Conservation (phyloP, 2,113 vertebrate genomes). For the Rhea americana region DNA sequence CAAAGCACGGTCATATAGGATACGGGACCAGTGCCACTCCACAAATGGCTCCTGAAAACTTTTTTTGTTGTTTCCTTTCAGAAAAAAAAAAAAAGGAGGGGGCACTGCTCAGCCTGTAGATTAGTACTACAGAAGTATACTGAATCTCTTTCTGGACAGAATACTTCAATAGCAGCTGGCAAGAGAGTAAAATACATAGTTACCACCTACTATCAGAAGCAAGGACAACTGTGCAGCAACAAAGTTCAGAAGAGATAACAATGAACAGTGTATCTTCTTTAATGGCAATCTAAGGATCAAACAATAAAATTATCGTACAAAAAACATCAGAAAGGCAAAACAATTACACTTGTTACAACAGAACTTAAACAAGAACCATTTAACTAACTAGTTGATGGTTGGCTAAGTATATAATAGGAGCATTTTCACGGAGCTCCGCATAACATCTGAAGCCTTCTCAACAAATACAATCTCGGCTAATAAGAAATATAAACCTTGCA, state of each 20-base stretch:
- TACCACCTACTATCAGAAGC: neutral
- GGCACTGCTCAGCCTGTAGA: neutral
- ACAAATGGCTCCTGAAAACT: neutral
- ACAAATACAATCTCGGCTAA: neutral
- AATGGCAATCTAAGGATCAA: neutral
- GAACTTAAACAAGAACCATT: neutral
- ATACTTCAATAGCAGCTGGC: constrained; percentile 16
- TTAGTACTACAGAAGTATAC: neutral
- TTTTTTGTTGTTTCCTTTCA: neutral
- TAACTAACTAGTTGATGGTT: neutral
- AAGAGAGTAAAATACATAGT: neutral
- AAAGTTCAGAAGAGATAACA: neutral
- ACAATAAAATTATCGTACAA: neutral
- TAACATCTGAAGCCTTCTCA: neutral
- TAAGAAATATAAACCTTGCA: neutral
- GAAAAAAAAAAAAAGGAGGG: neutral
- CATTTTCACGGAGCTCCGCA: neutral
- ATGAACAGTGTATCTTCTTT: constrained; percentile 40
- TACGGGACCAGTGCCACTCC: neutral
- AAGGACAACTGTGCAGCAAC: constrained; percentile 18
- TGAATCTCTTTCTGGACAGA: neutral
- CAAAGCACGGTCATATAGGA: neutral
- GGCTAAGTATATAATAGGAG: neutral
- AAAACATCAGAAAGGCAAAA: neutral
- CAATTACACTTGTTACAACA: neutral